Base-by-base conservation (phyloP, 2,113 vertebrate genomes). In the Chrysochloris asiatica region DNA sequence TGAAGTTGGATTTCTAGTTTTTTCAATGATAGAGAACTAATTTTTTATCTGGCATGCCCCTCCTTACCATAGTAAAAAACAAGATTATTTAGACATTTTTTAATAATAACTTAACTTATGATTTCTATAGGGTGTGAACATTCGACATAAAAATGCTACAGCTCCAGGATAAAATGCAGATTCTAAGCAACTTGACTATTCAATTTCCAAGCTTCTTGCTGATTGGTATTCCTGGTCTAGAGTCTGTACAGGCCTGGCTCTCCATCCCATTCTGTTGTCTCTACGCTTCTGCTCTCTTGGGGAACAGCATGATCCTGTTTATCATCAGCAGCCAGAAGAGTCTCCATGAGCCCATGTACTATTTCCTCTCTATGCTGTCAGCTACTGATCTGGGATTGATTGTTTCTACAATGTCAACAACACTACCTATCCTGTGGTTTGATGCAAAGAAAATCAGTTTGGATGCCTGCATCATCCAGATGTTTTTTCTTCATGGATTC, bases 401-500 rank as follows among this genome's bases (percentile, higher is more conserved):
- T 52, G 14, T 75, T 24, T 56, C 69, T 41, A 28, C 72, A 26
- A 56, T 92, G 67, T 83, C 89, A 36, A 82, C 41, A 38, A 79
- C 83, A 8, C 4, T 92, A 12, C 4, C 36, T 36, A 59, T 82
- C 14, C 75, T 88, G 13, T 81, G 47, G 90, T 79, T 84, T 24
- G 26, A 75, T n/a, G 30, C n/a, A 22, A 54, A 16, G 19, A 50
- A 81, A 33, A 65, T 94, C 75, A 77, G 28, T 36, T 50, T 81
- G 10, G 26, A 82, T 43, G 50, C 22, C 5, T 84, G 72, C 73
- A 73, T 94, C 36, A 61, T 86, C 61, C 80, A 94, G 36, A 75
- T 94, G 54, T 94, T 94, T 45, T 83, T 75, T 10, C 65, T 92
- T 36, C 85, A 84, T 36, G 61, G 61, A 21, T 81, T 79, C 28